Evolutionary conservation across 2,888 invertebrate genomes (phyloP).

Genomic region (Pristionchus japonicus): DNA sequence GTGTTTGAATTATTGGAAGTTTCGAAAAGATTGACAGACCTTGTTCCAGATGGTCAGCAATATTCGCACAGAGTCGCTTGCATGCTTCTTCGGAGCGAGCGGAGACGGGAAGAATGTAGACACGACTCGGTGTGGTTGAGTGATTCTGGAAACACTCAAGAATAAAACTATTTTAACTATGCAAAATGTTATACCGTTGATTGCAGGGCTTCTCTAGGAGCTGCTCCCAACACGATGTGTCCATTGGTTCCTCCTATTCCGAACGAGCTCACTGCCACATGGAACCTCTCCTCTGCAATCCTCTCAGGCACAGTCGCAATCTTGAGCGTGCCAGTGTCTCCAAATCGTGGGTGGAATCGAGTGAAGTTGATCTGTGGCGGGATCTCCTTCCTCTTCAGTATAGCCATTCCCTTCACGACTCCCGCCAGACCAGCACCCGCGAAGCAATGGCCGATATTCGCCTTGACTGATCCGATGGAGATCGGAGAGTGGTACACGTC

Average conservation of each 20-base stretch:
- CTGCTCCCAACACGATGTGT: conserved; percentile 57
- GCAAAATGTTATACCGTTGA: not conserved
- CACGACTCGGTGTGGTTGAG: not conserved
- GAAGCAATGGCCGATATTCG: conserved; percentile 71
- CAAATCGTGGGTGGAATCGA: conserved; percentile 38
- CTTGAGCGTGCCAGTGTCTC: not conserved
- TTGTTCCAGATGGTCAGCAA: conserved; percentile 14
- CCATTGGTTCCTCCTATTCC: conserved; percentile 74
- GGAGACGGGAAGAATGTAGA: conserved; percentile 57
- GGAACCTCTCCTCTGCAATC: not conserved
- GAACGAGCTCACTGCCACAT: conserved; percentile 64
- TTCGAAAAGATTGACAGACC: too few species aligned
- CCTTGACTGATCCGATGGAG: conserved; percentile 66
- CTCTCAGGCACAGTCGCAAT: not conserved
- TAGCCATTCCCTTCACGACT: conserved; percentile 63
- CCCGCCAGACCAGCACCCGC: conserved; percentile 69
- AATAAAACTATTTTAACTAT: not conserved
- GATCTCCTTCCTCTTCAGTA: conserved; percentile 61
- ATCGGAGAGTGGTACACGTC: conserved; percentile 44
- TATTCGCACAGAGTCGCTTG: conserved; percentile 23
- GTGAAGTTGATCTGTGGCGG: conserved; percentile 67
- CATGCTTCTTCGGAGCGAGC: conserved; percentile 50
- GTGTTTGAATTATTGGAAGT: too few species aligned
- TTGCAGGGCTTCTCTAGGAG: not conserved
- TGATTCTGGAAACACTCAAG: not conserved